Evolutionary conservation across 2,797 vertebrate species (phyloP).

Genomic region (Chelidonichthys spinosus): DNA sequence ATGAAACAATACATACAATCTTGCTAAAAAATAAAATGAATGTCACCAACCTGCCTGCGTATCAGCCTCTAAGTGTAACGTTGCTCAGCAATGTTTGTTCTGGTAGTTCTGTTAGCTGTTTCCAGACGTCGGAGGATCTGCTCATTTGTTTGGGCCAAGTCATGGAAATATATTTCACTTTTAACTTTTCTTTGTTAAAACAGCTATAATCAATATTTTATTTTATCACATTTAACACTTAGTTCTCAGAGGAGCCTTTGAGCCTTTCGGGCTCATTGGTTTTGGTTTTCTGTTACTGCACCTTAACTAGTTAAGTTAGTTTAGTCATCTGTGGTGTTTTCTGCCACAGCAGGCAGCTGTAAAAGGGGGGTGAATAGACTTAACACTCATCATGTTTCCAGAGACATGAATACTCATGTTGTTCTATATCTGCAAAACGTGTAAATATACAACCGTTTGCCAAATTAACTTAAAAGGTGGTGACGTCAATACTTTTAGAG

Average conservation of each 20-base stretch:
- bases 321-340: too few species aligned
- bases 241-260: too few species aligned
- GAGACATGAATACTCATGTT: not conserved
- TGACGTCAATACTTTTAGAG: not conserved
- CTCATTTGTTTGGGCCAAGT: too few species aligned
- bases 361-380: not conserved
- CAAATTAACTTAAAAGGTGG: not conserved
- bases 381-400: not conserved
- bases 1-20: not conserved
- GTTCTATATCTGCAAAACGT: not conserved
- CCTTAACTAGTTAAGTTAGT: too few species aligned
- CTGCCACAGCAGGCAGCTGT: too few species aligned
- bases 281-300: too few species aligned
- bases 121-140: too few species aligned
- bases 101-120: not conserved
- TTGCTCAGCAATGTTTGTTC: not conserved
- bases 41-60: not conserved
- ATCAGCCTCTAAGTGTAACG: not conserved
- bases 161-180: too few species aligned
- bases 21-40: not conserved
- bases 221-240: too few species aligned
- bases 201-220: too few species aligned
- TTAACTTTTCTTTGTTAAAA: too few species aligned
- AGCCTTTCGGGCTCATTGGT: too few species aligned
- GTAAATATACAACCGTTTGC: not conserved